A percentile compares a stretch with the other conserved stretches of the same genome.
Evolutionary conservation across 2,888 invertebrate species (phyloP).

Genomic region (Acanthoscelides obtectus): DNA sequence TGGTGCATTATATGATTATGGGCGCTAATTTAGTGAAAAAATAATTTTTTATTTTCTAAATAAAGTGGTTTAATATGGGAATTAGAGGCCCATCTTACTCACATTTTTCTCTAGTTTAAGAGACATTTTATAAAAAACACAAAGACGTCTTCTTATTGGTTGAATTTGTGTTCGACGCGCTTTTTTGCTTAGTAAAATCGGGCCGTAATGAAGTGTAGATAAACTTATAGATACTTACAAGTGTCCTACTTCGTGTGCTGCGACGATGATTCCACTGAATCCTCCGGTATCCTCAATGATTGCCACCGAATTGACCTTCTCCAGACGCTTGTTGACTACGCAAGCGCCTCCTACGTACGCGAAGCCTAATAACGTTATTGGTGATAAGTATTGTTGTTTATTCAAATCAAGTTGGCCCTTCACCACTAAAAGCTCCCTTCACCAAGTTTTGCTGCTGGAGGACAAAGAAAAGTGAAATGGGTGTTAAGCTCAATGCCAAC

Average conservation of each 20-base stretch:
- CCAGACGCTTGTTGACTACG: conserved; percentile 89
- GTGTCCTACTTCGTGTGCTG: conserved; percentile 95
- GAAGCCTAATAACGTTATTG: conserved; percentile 62
- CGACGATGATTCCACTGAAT: conserved; percentile 93
- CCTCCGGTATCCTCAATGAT: conserved; percentile 96
- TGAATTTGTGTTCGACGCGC: no score
- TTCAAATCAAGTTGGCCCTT: conserved; percentile 7
- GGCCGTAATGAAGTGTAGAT: not conserved
- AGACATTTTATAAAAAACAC: no score
- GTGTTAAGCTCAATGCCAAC: not conserved
- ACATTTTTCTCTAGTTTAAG: no score
- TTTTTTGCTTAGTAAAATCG: no score
- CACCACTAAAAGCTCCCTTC: conserved; percentile 18
- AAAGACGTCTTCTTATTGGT: no score
- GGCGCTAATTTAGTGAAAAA: no score
- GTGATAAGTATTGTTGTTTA: conserved; percentile 1
- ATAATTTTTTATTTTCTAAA: no score
- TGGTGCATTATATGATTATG: no score
- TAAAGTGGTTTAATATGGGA: no score
- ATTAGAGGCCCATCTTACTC: no score
- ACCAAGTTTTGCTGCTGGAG: conserved; percentile 3
- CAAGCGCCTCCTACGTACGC: conserved; percentile 95
- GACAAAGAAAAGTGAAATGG: not conserved
- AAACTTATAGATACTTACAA: conserved; percentile 72
- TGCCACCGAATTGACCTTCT: conserved; percentile 94